Percentiles rank a stretch among this genome's conserved stretches.
Evolutionary conservation across 1,140 invertebrate species (phyloP).

Genomic region (Tribolium castaneum): DNA sequence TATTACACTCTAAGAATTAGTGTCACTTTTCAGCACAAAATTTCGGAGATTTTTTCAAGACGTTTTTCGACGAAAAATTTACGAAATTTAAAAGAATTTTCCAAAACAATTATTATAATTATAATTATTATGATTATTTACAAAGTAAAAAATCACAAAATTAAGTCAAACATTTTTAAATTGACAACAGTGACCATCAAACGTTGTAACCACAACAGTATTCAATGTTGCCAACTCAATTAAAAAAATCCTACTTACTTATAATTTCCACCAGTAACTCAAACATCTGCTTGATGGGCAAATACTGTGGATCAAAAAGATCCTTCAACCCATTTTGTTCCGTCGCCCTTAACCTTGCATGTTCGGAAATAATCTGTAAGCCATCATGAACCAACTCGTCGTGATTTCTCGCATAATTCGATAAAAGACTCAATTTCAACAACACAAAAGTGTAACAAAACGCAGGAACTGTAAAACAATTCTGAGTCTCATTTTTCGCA

Average conservation of each 20-base stretch:
- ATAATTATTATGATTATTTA: too few relatives aligned
- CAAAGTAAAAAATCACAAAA: too few relatives aligned
- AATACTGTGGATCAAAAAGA: constrained; percentile 76
- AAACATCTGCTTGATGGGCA: constrained; percentile 86
- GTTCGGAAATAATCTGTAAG: constrained; percentile 78
- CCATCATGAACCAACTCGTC: constrained; percentile 72
- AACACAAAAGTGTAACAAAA: constrained; percentile 89
- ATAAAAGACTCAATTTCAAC: constrained; percentile 74
- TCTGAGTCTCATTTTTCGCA: constrained; percentile 46
- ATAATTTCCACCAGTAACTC: constrained; percentile 84
- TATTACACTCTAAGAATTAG: too few relatives aligned
- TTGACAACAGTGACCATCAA: too few relatives aligned
- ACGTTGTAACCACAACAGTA: too few relatives aligned
- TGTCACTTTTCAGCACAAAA: too few relatives aligned
- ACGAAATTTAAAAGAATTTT: too few relatives aligned
- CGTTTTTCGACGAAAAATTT: too few relatives aligned
- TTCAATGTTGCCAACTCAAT: too few relatives aligned
- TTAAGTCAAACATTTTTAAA: too few relatives aligned
- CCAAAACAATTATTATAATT: too few relatives aligned
- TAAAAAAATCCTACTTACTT: constrained; percentile 64
- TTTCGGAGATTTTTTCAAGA: too few relatives aligned
- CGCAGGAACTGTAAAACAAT: constrained; percentile 74
- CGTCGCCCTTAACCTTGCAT: constrained; percentile 73
- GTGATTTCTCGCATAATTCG: constrained; percentile 65
- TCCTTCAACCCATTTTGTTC: constrained; percentile 64